Conservation (phyloP, 2,797 vertebrate genomes). For the Cossypha polioptera region DNA sequence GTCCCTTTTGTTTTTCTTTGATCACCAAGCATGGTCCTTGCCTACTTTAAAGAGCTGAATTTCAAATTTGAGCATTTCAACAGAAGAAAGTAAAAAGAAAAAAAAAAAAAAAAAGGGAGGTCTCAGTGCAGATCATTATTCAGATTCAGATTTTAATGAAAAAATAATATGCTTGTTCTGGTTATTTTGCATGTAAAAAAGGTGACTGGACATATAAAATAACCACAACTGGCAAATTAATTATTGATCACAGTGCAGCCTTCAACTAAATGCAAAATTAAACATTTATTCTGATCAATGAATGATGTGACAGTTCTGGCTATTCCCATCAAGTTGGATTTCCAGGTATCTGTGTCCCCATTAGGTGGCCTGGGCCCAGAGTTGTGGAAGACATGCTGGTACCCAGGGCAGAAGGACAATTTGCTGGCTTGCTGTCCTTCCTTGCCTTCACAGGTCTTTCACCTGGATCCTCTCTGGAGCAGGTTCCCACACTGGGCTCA, state of each 20-base stretch:
- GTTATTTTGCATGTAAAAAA: conserved; percentile 18
- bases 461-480: rapidly evolving
- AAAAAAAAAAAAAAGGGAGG: background rate
- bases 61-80: background rate
- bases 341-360: background rate
- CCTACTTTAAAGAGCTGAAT: background rate
- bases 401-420: too few species aligned
- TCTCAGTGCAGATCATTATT: background rate
- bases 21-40: rapidly evolving
- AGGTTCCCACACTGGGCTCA: rapidly evolving
- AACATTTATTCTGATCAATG: conserved; percentile 55
- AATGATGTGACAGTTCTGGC: conserved; percentile 19
- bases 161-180: background rate
- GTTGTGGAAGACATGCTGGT: background rate
- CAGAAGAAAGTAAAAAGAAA: background rate
- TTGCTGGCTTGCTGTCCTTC: background rate
- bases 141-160: background rate
- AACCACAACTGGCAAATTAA: conserved; percentile 20
- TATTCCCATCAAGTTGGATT: background rate
- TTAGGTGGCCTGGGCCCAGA: background rate
- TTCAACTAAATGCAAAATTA: conserved; percentile 52
- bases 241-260: background rate
- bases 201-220: conserved; percentile 19
- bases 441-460: background rate
- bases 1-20: background rate